These are phyloP conservation scores for Austrolebias charrua DNA, from an alignment of 2,797 vertebrate genomes.

Conservation along the genomic window DNA sequence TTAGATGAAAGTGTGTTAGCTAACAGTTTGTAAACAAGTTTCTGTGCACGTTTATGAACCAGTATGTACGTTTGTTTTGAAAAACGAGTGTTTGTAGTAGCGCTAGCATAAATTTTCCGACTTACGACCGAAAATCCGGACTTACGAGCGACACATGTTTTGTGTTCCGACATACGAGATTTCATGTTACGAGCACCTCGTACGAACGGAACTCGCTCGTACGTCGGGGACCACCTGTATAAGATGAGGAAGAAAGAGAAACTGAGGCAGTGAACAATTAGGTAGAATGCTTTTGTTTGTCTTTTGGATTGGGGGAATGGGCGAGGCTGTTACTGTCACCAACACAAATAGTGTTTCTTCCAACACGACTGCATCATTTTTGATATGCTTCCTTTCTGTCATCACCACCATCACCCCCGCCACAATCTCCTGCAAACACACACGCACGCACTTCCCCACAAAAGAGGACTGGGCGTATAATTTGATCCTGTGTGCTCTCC, in stretches of 20 bases:
- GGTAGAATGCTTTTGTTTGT: constrained; percentile 61
- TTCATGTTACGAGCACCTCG: too few species aligned
- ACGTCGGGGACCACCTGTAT: too few species aligned
- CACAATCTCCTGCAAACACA: constrained; percentile 44
- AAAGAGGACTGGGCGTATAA: constrained; percentile 64
- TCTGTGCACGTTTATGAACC: too few species aligned
- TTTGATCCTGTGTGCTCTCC: constrained; percentile 73
- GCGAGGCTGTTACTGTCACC: constrained; percentile 47
- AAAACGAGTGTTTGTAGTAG: too few species aligned
- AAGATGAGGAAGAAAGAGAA: constrained; percentile 14
- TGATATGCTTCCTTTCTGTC: constrained; percentile 54
- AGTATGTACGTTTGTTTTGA: too few species aligned
- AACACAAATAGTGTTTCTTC: constrained; percentile 45
- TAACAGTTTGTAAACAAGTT: too few species aligned
- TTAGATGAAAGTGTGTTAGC: too few species aligned
- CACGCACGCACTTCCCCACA: constrained; percentile 40
- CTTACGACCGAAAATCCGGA: too few species aligned
- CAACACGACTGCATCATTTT: constrained; percentile 60
- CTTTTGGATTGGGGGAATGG: constrained; percentile 64
- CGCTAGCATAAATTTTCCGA: too few species aligned
- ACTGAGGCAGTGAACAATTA: constrained; percentile 64
- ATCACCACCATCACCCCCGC: constrained; percentile 18
- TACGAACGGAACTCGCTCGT: too few species aligned
- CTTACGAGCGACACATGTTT: too few species aligned
- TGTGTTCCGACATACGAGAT: too few species aligned